Conservation (phyloP, 2,113 vertebrate species). For the Aldabrachelys gigantea region DNA sequence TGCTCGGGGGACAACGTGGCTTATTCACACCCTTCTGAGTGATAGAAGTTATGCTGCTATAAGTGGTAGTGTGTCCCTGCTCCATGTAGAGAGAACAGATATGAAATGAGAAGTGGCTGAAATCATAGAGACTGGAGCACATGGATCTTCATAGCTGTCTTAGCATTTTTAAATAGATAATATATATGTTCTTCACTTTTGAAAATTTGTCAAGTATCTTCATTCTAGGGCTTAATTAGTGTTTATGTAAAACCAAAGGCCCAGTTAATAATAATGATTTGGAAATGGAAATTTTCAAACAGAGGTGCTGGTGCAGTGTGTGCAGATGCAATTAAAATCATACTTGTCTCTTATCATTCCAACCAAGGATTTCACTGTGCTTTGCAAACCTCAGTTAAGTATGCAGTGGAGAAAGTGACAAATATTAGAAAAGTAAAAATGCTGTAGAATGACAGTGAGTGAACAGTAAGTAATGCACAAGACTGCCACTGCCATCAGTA, state of each 20-base stretch:
- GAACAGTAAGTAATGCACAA: background rate
- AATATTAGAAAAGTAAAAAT: background rate
- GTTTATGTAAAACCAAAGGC: background rate
- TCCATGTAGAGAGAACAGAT: background rate
- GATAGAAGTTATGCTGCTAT: background rate
- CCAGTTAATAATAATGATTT: background rate
- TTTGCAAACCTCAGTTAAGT: background rate
- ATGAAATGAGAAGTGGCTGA: background rate
- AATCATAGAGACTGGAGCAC: background rate
- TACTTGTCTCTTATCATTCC: background rate
- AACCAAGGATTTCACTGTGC: background rate
- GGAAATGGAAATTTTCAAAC: background rate
- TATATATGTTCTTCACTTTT: background rate
- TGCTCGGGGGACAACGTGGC: no score
- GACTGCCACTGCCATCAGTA: background rate
- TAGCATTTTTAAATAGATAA: background rate
- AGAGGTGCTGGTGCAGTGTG: background rate
- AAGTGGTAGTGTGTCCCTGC: background rate
- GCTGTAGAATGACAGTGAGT: background rate
- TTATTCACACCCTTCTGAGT: background rate
- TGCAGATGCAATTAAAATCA: background rate
- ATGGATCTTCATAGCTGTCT: background rate
- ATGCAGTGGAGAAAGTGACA: background rate
- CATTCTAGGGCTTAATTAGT: background rate
- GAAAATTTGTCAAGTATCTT: background rate